These are phyloP conservation scores for Arrhamphus sclerolepis DNA, from an alignment of 2,797 vertebrate species.

Conservation along the genomic window DNA sequence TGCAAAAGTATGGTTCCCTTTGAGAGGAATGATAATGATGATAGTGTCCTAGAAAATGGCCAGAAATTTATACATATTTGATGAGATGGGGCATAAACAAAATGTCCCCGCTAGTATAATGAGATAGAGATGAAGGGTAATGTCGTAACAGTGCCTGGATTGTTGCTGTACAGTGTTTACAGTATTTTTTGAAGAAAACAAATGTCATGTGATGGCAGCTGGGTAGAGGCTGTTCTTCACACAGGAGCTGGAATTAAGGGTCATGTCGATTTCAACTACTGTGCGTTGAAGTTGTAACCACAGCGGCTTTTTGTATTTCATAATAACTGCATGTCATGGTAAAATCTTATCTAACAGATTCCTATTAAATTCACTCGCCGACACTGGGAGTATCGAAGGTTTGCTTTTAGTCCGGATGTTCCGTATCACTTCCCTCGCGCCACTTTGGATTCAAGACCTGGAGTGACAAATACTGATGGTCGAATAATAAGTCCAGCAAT, in stretches of 20 bases:
- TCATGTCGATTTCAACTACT: neutral
- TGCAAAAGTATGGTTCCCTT: constrained; percentile 34
- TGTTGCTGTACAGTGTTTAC: constrained; percentile 11
- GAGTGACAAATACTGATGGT: too few species aligned
- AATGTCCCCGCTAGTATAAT: constrained; percentile 59
- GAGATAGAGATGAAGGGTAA: constrained; percentile 54
- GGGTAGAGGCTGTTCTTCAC: constrained; percentile 13
- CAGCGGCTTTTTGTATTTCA: neutral
- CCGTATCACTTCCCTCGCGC: too few species aligned
- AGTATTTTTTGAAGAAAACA: constrained; percentile 28
- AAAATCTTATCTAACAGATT: too few species aligned
- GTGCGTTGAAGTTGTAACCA: neutral
- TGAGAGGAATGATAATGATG: constrained; percentile 51
- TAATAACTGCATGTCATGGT: too few species aligned
- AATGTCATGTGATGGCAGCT: constrained; percentile 21
- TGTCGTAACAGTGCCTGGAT: constrained; percentile 21
- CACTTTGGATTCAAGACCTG: too few species aligned
- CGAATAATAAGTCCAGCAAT: too few species aligned
- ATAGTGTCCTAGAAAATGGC: constrained; percentile 64
- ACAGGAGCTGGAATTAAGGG: neutral
- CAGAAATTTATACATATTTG: constrained; percentile 67
- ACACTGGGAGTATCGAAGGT: too few species aligned
- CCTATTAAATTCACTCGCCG: too few species aligned
- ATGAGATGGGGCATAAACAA: constrained; percentile 67
- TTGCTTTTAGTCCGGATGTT: too few species aligned